Conservation (phyloP, 1,140 invertebrate genomes). For the Harlomillsia oculata region DNA sequence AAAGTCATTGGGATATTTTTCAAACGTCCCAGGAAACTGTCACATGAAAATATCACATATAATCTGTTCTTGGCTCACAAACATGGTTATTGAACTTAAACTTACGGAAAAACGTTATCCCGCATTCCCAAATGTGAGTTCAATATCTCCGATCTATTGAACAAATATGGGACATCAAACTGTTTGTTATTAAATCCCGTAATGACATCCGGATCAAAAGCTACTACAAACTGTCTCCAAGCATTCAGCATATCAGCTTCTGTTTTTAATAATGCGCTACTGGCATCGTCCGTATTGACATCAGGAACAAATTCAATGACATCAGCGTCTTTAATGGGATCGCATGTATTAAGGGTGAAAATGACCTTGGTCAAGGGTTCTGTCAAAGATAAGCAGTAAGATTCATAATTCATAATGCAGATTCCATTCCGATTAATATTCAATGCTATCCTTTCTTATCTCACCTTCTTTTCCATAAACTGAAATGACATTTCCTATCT, state of each 20-base stretch:
- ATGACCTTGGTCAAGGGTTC: constrained; percentile 4
- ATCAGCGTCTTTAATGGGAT: constrained; percentile 9
- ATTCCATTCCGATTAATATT: background rate
- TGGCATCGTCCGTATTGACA: background rate
- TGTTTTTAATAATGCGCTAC: background rate
- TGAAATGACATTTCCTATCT: constrained; percentile 21
- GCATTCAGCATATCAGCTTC: constrained; percentile 21
- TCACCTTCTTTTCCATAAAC: constrained; percentile 8
- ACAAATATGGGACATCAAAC: constrained; percentile 30
- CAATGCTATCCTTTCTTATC: background rate
- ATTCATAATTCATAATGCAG: background rate
- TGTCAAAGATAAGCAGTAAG: background rate
- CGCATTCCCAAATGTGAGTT: background rate
- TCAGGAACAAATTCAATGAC: constrained; percentile 16
- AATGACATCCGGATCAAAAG: constrained; percentile 28
- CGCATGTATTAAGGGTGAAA: constrained; percentile 20
- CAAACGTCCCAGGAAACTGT: constrained; percentile 4
- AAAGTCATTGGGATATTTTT: background rate
- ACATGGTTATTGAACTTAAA: too few relatives aligned
- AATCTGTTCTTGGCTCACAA: background rate
- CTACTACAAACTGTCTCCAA: constrained; percentile 21
- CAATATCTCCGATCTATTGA: constrained; percentile 15
- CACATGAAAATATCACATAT: background rate
- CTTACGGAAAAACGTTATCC: constrained; percentile 6
- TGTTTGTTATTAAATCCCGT: constrained; percentile 32